Evolutionary conservation across 92 coral and sea anemone genomes (phyloP).

Genomic region (Porites cylindrica): DNA sequence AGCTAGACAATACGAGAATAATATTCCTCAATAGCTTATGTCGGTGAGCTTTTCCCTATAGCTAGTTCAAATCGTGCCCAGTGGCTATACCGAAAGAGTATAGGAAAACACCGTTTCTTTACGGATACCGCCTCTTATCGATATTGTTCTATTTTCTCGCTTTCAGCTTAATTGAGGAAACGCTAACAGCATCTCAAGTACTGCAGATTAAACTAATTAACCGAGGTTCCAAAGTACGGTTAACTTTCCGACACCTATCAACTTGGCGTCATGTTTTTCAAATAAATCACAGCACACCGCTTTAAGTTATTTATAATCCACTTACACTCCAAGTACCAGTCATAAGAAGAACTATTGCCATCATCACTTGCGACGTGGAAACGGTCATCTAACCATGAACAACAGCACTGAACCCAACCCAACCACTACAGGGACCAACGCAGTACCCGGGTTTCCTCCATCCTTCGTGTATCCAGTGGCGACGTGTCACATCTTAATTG

Average conservation of each 20-base stretch:
- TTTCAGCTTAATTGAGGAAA: constrained; percentile 31
- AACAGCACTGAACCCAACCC: background rate
- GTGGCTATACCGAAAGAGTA: background rate
- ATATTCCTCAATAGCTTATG: background rate
- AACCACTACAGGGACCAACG: background rate
- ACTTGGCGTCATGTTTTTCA: constrained; percentile 3
- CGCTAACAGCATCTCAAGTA: background rate
- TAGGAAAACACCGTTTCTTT: background rate
- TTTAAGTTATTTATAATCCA: background rate
- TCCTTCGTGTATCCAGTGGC: constrained; percentile 32
- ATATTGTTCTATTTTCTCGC: background rate
- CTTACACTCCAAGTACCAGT: background rate
- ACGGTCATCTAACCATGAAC: background rate
- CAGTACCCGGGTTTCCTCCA: background rate
- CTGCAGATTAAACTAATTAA: constrained; percentile 3
- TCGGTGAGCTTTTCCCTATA: background rate
- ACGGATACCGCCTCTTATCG: constrained; percentile 11
- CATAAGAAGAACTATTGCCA: background rate
- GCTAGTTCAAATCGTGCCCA: background rate
- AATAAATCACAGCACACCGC: background rate
- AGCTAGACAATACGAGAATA: too few relatives aligned
- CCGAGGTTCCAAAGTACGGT: background rate
- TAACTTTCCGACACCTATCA: constrained; percentile 30
- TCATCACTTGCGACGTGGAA: too few relatives aligned
- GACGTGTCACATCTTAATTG: constrained; percentile 38